These are phyloP conservation scores for Hipposideros armiger DNA, from an alignment of 2,113 vertebrate genomes.

Conservation along the genomic window DNA sequence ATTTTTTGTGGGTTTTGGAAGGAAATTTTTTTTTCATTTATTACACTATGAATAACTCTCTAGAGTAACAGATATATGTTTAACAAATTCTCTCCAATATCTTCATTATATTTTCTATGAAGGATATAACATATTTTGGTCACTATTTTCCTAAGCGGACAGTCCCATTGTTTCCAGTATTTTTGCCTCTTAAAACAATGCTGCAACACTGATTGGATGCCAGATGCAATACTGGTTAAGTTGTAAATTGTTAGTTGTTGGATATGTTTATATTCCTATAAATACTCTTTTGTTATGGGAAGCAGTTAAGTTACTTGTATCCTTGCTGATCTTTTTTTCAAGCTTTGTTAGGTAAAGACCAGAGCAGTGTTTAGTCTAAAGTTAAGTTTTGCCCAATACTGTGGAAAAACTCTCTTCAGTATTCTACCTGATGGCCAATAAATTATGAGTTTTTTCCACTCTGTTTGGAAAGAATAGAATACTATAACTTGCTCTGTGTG, in stretches of 20 bases:
- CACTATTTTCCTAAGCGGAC: neutral
- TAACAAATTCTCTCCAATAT: neutral
- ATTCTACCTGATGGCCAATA: neutral
- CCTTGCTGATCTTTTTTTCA: neutral
- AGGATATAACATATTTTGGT: neutral
- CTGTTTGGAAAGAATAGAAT: neutral
- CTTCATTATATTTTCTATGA: neutral
- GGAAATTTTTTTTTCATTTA: neutral
- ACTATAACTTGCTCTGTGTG: neutral
- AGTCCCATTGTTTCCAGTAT: neutral
- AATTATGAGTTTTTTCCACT: neutral
- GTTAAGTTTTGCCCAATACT: neutral
- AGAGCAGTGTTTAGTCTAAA: neutral
- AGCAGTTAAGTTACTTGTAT: neutral
- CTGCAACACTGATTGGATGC: neutral
- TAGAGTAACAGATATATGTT: neutral
- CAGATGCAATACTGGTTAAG: neutral
- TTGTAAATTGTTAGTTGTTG: neutral
- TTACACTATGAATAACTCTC: neutral
- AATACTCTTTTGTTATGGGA: neutral
- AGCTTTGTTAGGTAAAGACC: neutral
- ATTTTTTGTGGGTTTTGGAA: neutral
- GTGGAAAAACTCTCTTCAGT: neutral
- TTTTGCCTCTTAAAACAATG: neutral
- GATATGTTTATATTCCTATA: conserved; percentile 5